Conservation (phyloP, 2,797 vertebrate species). For the Rhinoraja longicauda region DNA sequence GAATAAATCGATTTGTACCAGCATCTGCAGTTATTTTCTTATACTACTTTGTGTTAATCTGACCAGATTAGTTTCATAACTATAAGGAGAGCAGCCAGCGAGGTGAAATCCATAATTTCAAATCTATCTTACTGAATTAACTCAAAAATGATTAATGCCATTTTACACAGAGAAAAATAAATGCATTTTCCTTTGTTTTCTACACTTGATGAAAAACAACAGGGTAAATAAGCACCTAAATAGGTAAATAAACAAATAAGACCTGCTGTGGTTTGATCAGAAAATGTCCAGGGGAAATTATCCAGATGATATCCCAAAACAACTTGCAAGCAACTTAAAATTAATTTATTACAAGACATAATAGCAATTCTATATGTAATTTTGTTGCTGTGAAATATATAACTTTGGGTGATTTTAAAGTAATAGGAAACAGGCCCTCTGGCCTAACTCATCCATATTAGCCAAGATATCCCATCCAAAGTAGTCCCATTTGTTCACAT, state of each 20-base stretch:
- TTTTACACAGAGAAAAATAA: not conserved
- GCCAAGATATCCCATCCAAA: too few species aligned
- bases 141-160: not conserved
- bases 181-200: not conserved
- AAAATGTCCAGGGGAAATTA: not conserved
- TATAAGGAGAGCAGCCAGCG: not conserved
- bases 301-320: not conserved
- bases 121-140: not conserved
- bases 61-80: not conserved
- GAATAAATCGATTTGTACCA: too few species aligned
- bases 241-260: too few species aligned
- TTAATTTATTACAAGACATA: not conserved
- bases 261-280: too few species aligned
- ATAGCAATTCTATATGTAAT: not conserved
- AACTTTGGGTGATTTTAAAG: not conserved
- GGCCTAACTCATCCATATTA: too few species aligned
- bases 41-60: not conserved
- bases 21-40: too few species aligned
- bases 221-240: too few species aligned
- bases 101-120: not conserved
- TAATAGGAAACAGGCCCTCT: too few species aligned
- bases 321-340: not conserved
- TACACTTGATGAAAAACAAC: not conserved
- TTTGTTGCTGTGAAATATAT: not conserved
- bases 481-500: too few species aligned